Conservation (phyloP, 2,113 vertebrate species). For the Holacanthus passer region DNA sequence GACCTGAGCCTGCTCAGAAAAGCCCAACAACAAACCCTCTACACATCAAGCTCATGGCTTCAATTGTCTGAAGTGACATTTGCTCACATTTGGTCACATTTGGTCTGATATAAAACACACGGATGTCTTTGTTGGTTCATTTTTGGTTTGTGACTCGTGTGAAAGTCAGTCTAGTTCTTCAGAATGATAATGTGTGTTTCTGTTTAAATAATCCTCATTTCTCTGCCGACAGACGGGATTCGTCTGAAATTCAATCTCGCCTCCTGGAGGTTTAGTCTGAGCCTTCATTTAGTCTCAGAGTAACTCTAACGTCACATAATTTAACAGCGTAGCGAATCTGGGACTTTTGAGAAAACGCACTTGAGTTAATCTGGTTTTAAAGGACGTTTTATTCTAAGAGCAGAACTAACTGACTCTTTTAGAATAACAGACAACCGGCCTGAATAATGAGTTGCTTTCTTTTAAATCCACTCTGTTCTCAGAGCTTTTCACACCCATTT, state of each 20-base stretch:
- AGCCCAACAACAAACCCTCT: too few species aligned
- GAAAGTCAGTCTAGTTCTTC: not conserved
- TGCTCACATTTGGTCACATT: too few species aligned
- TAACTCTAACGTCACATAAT: not conserved
- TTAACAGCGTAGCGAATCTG: not conserved
- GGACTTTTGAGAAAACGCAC: not conserved
- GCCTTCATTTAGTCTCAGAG: not conserved
- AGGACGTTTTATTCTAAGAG: not conserved
- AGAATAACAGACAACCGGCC: not conserved
- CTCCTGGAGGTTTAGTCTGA: not conserved
- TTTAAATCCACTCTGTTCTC: conserved; percentile 11
- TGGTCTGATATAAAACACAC: too few species aligned
- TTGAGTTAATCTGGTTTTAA: not conserved
- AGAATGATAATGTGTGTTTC: not conserved
- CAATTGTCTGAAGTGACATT: too few species aligned
- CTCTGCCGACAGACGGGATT: not conserved
- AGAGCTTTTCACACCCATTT: conserved; percentile 18
- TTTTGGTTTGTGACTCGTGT: not conserved
- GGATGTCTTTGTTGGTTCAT: not conserved
- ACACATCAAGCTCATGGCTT: too few species aligned
- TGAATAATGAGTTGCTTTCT: not conserved
- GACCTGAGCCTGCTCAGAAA: not conserved
- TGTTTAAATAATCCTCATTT: not conserved
- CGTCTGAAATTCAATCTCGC: not conserved
- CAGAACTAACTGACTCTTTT: not conserved